A percentile compares a stretch with the other conserved stretches of the same genome.
Conservation (phyloP, 2,888 invertebrate species). For the Agrochola lychnidis region DNA sequence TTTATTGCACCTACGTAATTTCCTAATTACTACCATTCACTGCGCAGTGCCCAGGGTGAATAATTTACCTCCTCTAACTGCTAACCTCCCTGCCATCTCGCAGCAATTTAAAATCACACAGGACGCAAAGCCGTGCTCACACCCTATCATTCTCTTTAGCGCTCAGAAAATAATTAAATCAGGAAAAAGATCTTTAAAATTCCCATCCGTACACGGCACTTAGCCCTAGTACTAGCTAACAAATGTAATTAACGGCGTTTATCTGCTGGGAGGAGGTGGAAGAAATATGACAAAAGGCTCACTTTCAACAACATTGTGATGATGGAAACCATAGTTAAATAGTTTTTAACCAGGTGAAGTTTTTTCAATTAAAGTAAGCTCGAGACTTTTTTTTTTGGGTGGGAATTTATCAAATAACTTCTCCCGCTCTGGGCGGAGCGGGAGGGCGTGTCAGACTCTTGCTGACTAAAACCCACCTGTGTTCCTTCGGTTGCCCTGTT, state of each 20-base stretch:
- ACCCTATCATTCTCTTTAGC: conserved; percentile 26
- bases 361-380: too few relatives aligned
- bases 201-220: conserved; percentile 49
- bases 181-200: conserved; percentile 48
- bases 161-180: conserved; percentile 54
- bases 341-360: background rate
- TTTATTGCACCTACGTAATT: background rate
- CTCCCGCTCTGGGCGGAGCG: too few relatives aligned
- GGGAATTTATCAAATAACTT: too few relatives aligned
- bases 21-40: background rate
- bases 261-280: conserved; percentile 61
- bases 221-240: conserved; percentile 61
- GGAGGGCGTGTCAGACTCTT: too few relatives aligned
- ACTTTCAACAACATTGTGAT: background rate
- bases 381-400: too few relatives aligned
- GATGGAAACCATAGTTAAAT: background rate
- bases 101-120: conserved; percentile 25
- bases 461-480: too few relatives aligned
- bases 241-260: conserved; percentile 79
- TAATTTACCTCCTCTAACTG: background rate
- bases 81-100: conserved; percentile 1
- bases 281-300: conserved; percentile 10
- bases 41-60: background rate
- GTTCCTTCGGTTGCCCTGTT: too few relatives aligned
- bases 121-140: background rate